phyloP scores from a whole-genome alignment of 2,888 invertebrate species.

The Drosophila dives region DNA sequence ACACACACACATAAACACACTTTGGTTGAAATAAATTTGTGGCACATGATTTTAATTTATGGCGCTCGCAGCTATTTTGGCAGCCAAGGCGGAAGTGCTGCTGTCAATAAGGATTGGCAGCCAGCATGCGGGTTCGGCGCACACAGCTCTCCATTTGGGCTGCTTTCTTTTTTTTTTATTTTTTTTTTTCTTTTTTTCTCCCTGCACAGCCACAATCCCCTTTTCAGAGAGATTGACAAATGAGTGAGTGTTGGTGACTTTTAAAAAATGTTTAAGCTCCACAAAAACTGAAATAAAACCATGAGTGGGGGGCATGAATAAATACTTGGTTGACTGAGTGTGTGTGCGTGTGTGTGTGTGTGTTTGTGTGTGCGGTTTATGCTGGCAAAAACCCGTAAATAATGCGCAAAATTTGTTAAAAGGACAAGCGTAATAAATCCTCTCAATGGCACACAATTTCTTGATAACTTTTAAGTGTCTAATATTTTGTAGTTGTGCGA shows the following conservation, averaged over 20 bases:
- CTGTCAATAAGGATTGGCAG: constrained; percentile 81
- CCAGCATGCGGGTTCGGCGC: constrained; percentile 42
- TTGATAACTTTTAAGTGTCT: constrained; percentile 75
- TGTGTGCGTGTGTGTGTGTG: constrained; percentile 5
- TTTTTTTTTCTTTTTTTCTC: constrained; percentile 10
- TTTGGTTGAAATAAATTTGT: constrained; percentile 63
- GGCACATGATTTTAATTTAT: constrained; percentile 79
- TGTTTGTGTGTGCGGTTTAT: constrained; percentile 28
- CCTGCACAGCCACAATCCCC: constrained; percentile 40
- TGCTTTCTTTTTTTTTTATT: constrained; percentile 18
- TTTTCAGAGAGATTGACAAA: constrained; percentile 77
- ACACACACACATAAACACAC: constrained; percentile 24
- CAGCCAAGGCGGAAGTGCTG: constrained; percentile 79
- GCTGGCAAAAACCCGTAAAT: constrained; percentile 63
- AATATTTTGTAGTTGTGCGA: constrained; percentile 51
- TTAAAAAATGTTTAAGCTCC: constrained; percentile 79
- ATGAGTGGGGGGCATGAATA: constrained; percentile 23
- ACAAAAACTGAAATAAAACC: constrained; percentile 73
- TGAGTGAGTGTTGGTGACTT: constrained; percentile 79
- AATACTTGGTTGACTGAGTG: constrained; percentile 44
- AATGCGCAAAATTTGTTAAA: constrained; percentile 80
- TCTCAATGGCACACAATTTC: constrained; percentile 75
- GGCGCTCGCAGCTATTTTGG: constrained; percentile 79
- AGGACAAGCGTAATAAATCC: constrained; percentile 79
- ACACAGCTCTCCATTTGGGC: constrained; percentile 30